phyloP scores from a whole-genome alignment of 1,140 invertebrate genomes.

The Centruroides sculpturatus region DNA sequence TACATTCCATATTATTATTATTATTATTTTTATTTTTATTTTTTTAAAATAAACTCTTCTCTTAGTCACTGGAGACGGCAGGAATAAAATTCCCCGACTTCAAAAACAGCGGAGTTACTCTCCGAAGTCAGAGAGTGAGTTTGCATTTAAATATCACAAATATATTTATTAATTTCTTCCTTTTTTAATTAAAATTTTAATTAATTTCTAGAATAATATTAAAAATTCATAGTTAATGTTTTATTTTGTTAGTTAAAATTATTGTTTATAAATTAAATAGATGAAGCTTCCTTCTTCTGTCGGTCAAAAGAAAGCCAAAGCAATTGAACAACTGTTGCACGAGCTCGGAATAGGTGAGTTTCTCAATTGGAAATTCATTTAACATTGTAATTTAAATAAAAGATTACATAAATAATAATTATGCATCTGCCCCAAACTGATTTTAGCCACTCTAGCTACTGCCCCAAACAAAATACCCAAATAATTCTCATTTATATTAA shows the following conservation, averaged over 20 bases:
- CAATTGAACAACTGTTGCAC: constrained; percentile 79
- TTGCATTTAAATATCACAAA: neutral
- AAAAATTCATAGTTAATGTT: neutral
- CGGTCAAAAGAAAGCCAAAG: constrained; percentile 91
- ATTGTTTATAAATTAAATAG: constrained; percentile 27
- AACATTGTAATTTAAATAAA: too few species aligned
- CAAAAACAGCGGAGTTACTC: constrained; percentile 71
- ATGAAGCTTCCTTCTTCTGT: constrained; percentile 91
- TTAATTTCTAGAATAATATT: neutral
- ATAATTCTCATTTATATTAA: too few species aligned
- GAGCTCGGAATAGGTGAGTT: constrained; percentile 70
- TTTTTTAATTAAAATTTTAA: neutral
- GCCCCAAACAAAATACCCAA: too few species aligned
- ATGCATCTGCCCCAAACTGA: too few species aligned
- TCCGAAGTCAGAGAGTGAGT: constrained; percentile 58
- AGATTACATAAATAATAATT: too few species aligned
- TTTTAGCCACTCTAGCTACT: too few species aligned
- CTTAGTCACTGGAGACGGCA: constrained; percentile 50
- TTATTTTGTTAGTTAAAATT: neutral
- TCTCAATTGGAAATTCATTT: too few species aligned
- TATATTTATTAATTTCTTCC: neutral
- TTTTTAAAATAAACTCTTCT: neutral
- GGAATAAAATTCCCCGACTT: constrained; percentile 94
- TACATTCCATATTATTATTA: neutral
- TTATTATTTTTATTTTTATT: too few species aligned